Conservation (phyloP, 1,140 invertebrate genomes). For the Atopsyche davidsoni region DNA sequence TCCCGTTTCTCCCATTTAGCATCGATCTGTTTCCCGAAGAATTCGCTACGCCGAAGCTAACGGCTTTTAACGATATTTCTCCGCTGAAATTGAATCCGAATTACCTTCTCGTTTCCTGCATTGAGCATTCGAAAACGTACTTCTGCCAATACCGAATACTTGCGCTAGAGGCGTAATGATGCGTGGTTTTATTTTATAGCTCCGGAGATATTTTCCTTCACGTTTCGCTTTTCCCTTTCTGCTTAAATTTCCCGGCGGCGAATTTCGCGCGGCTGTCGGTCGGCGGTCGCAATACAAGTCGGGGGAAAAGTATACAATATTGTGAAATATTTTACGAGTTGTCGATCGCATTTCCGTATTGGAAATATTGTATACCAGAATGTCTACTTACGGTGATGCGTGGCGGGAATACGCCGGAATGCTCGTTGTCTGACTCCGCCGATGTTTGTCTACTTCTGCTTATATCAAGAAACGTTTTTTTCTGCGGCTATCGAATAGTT, state of each 20-base stretch:
- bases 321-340: conserved; percentile 1
- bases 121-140: conserved; percentile 17
- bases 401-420: too few species aligned
- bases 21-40: conserved; percentile 19
- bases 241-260: conserved; percentile 18
- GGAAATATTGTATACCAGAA: too few species aligned
- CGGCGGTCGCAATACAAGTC: neutral
- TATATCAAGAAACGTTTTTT: too few species aligned
- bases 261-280: neutral
- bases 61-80: conserved; percentile 23
- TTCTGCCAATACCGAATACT: conserved; percentile 23
- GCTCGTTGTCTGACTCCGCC: too few species aligned
- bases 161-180: conserved; percentile 26
- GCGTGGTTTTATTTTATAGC: conserved; percentile 31
- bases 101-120: conserved; percentile 18
- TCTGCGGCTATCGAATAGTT: too few species aligned
- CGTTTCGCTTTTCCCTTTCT: conserved; percentile 10
- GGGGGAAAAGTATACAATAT: conserved; percentile 4
- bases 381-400: too few species aligned
- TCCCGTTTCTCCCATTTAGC: too few species aligned
- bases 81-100: conserved; percentile 27
- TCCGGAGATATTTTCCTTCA: conserved; percentile 19
- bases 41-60: conserved; percentile 12
- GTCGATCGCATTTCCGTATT: neutral
- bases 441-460: too few species aligned